phyloP scores from a whole-genome alignment of 2,797 vertebrate genomes.

The Crenichthys baileyi region DNA sequence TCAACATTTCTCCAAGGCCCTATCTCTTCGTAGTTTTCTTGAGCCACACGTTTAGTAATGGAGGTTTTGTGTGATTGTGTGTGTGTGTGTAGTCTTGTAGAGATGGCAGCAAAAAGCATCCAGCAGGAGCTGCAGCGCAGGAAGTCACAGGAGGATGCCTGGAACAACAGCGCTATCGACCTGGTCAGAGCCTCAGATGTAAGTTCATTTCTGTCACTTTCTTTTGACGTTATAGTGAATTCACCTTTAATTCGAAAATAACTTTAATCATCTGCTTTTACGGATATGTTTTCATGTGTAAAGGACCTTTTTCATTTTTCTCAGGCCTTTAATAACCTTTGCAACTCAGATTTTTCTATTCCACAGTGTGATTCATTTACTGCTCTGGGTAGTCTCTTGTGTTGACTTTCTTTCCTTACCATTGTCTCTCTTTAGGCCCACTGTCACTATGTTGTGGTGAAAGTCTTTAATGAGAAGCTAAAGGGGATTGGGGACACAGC shows the following conservation, averaged over 20 bases:
- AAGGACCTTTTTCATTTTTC: neutral
- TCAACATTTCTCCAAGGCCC: too few relatives aligned
- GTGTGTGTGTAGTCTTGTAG: conserved; percentile 84
- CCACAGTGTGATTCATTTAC: neutral
- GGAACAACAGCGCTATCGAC: conserved; percentile 94
- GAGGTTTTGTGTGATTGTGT: neutral
- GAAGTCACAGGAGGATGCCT: conserved; percentile 90
- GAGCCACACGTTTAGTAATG: neutral
- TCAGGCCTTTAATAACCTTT: neutral
- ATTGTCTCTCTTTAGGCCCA: conserved; percentile 83
- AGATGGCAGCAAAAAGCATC: conserved; percentile 89
- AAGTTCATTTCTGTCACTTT: conserved; percentile 52
- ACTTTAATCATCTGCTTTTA: too few relatives aligned
- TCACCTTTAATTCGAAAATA: neutral
- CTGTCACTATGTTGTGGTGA: conserved; percentile 94
- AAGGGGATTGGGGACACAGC: conserved; percentile 81
- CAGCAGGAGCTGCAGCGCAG: conserved; percentile 86
- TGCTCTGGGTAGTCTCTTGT: neutral
- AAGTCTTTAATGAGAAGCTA: conserved; percentile 90
- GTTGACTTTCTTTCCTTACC: neutral
- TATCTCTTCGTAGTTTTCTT: neutral
- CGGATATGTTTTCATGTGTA: neutral
- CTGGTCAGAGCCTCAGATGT: conserved; percentile 94
- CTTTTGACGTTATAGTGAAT: neutral
- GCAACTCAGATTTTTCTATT: neutral